Base-by-base conservation (phyloP, 1,140 invertebrate species). In the Dufourea novaeangliae region DNA sequence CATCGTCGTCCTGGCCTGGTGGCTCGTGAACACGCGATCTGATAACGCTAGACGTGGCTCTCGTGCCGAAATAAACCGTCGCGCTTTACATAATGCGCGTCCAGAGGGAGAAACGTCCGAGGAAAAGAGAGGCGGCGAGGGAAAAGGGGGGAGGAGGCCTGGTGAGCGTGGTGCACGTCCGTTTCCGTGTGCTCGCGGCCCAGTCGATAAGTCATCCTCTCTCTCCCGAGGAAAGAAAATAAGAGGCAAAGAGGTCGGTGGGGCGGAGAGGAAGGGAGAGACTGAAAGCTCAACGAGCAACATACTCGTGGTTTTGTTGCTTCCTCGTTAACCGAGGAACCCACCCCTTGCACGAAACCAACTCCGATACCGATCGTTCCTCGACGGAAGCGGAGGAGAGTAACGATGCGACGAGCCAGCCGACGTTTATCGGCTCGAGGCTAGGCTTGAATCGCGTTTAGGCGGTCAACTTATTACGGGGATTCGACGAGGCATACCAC, bases 11-110 rank as follows among this genome's bases (percentile, higher is more conserved):
- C 71, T 37, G 27, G 76, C 39, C 77, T 82, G 86, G 84, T 88
- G 86, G 85, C 81, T 78, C 82, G 79, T 79, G 85, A 89, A 83
- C 90, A 91, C 89, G 90, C 90, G 86, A 91, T 91, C 90, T 88
- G 90, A 91, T 91, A 91, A 89, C 64, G 59, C 71, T 84, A 83
- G 88, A 87, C 86, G 88, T 86, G 75, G 76, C 83, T 91, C 86
- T 88, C 88, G 87, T 88, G 90, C 88, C 89, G 89, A 91, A 91
- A 91, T 91, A 90, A 91, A 91, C 89, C 87, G 86, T 88, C 88
- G 89, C 86, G 88, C 87, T 91, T 91, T 90, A 90, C 90, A 91
- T 91, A 90, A 91, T 89, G 90, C 85, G 79, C 85, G 84, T 83
- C 39, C 78, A 74, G 32, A 63, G 54, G 76, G 41, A 61, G 71